Evolutionary conservation across 2,113 vertebrate species (phyloP).

Genomic region (Taurulus bubalis): DNA sequence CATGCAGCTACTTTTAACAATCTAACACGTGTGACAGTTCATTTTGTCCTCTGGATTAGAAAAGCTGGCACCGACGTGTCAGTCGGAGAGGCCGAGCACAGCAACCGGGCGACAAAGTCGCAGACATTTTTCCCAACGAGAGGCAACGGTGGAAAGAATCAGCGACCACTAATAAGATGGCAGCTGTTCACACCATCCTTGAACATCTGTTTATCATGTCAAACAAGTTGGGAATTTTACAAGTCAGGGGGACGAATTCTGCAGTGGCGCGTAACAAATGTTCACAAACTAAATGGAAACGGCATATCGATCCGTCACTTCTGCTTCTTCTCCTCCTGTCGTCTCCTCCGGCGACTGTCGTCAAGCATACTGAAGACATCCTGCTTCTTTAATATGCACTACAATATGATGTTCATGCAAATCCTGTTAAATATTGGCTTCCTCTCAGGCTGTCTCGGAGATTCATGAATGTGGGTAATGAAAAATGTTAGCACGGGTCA

Average conservation of each 20-base stretch:
- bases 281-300: slow-evolving; percentile 21
- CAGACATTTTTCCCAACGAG: slow-evolving; percentile 42
- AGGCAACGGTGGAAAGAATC: slow-evolving; percentile 55
- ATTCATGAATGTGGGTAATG: slow-evolving; percentile 44
- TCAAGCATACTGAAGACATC: not conserved
- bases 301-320: slow-evolving; percentile 8
- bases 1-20: slow-evolving; percentile 46
- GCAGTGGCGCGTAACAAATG: slow-evolving; percentile 5
- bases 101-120: slow-evolving; percentile 3
- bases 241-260: slow-evolving; percentile 9
- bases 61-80: not conserved
- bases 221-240: slow-evolving; percentile 31
- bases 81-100: too few species aligned
- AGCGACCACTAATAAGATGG: slow-evolving; percentile 64
- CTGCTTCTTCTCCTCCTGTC: not conserved
- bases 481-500: slow-evolving; percentile 52
- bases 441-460: slow-evolving; percentile 21
- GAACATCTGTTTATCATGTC: slow-evolving; percentile 62
- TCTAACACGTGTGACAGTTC: slow-evolving; percentile 57
- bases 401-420: slow-evolving; percentile 33
- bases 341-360: not conserved
- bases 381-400: slow-evolving; percentile 27
- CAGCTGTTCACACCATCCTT: slow-evolving; percentile 59
- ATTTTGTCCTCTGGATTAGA: slow-evolving; percentile 58
- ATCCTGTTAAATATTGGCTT: slow-evolving; percentile 56